Conservation (phyloP, 2,888 invertebrate species). For the Listrodromus nycthemerus region DNA sequence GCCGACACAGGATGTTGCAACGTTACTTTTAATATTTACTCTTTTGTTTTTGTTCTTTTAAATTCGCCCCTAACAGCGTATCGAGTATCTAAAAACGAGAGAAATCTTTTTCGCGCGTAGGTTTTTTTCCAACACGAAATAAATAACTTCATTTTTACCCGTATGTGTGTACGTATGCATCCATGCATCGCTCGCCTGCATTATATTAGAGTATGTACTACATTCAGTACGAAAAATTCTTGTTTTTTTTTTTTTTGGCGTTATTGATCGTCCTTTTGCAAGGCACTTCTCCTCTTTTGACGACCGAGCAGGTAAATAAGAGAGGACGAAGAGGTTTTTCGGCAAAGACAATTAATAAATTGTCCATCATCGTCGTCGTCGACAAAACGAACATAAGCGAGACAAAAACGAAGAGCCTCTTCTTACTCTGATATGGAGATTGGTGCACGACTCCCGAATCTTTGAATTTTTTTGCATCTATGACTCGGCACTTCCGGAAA, state of each 20-base stretch:
- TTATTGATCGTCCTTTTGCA: conserved; percentile 68
- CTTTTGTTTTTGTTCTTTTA: conserved; percentile 9
- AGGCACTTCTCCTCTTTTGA: conserved; percentile 67
- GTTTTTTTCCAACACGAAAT: conserved; percentile 5
- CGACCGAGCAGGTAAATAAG: conserved; percentile 61
- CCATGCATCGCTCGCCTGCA: conserved; percentile 52
- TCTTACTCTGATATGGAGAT: conserved; percentile 63
- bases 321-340: conserved; percentile 57
- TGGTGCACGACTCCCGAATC: conserved; percentile 54
- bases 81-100: conserved; percentile 50
- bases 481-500: conserved; percentile 16
- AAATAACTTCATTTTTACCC: conserved; percentile 33
- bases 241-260: conserved; percentile 55
- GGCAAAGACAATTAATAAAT: neutral
- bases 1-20: conserved; percentile 46
- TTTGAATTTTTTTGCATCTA: conserved; percentile 40
- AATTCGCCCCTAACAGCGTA: conserved; percentile 42
- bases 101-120: conserved; percentile 40
- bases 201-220: conserved; percentile 58
- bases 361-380: neutral
- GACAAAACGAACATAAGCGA: conserved; percentile 10
- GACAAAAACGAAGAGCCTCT: conserved; percentile 50
- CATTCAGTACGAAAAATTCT: conserved; percentile 63
- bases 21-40: conserved; percentile 17
- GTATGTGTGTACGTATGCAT: conserved; percentile 49